These are phyloP conservation scores for Steromphala cineraria DNA, from an alignment of 2,888 invertebrate genomes.

Conservation along the genomic window DNA sequence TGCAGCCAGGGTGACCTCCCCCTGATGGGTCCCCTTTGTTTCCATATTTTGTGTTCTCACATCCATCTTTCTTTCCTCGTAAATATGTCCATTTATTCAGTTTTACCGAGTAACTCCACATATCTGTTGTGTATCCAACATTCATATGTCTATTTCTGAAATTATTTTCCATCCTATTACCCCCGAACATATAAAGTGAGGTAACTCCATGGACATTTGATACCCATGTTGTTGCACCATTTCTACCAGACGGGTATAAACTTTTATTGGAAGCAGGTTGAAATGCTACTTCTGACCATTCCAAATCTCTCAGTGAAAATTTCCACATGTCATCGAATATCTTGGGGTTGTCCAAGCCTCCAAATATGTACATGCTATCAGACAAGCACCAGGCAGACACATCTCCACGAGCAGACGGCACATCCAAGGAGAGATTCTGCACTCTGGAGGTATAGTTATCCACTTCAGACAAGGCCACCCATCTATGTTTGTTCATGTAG, in stretches of 20 bases:
- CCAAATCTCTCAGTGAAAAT: constrained; percentile 47
- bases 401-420: constrained; percentile 48
- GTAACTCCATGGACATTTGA: constrained; percentile 18
- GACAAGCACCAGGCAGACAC: constrained; percentile 59
- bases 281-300: constrained; percentile 43
- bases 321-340: constrained; percentile 61
- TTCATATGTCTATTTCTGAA: constrained; percentile 43
- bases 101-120: constrained; percentile 52
- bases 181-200: constrained; percentile 60
- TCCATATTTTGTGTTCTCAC: constrained; percentile 42
- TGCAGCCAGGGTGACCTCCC: constrained; percentile 49
- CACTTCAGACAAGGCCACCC: not conserved
- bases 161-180: constrained; percentile 48
- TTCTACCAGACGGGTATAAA: constrained; percentile 48
- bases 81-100: constrained; percentile 49
- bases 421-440: not conserved
- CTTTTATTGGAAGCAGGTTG: not conserved
- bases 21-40: constrained; percentile 18
- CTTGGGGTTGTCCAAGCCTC: constrained; percentile 50
- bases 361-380: constrained; percentile 53
- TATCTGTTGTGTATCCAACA: constrained; percentile 53
- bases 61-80: constrained; percentile 34
- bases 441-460: not conserved
- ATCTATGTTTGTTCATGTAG: constrained; percentile 36
- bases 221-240: constrained; percentile 55